phyloP scores from a whole-genome alignment of 2,888 invertebrate species.

The Spialia ferax region DNA sequence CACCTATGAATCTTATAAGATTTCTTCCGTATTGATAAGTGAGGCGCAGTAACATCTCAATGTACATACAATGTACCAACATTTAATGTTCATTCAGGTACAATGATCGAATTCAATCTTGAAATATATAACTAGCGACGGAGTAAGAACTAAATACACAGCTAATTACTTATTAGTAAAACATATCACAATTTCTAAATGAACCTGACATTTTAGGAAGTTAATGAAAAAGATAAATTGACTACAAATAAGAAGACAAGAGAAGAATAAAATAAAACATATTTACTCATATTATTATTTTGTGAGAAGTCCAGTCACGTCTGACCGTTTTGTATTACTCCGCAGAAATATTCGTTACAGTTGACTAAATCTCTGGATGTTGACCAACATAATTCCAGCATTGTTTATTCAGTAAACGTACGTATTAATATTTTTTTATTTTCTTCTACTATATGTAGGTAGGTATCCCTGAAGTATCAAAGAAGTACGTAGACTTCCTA shows the following conservation, averaged over 20 bases:
- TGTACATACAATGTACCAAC: too few species aligned
- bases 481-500: too few species aligned
- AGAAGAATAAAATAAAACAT: conserved; percentile 22
- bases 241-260: conserved; percentile 3
- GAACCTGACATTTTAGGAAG: neutral
- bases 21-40: too few species aligned
- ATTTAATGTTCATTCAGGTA: too few species aligned
- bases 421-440: conserved; percentile 6
- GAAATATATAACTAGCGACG: too few species aligned
- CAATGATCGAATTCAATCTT: too few species aligned
- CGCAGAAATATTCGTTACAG: conserved; percentile 34
- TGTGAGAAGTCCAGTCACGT: conserved; percentile 31
- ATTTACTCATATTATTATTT: conserved; percentile 18
- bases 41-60: too few species aligned
- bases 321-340: conserved; percentile 27
- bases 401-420: conserved; percentile 19
- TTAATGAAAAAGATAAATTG: conserved; percentile 12
- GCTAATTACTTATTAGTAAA: too few species aligned
- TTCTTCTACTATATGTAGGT: too few species aligned
- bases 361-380: conserved; percentile 30
- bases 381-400: conserved; percentile 24
- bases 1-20: too few species aligned
- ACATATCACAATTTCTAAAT: neutral
- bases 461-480: neutral
- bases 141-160: too few species aligned